These are phyloP conservation scores for Cotesia congregata DNA, from an alignment of 2,888 invertebrate genomes.

Conservation along the genomic window DNA sequence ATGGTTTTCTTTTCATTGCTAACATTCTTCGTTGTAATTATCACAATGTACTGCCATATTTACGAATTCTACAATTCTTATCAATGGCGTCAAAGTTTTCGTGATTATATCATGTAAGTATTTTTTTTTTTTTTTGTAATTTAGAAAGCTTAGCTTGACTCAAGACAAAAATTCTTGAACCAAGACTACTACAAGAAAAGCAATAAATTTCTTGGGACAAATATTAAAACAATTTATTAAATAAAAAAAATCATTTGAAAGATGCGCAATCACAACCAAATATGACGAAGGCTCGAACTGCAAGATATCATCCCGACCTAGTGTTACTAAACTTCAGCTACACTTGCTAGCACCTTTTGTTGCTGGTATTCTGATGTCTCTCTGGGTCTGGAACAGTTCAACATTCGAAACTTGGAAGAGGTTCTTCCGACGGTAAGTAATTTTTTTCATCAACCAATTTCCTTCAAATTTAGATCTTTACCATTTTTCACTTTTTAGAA, in stretches of 20 bases:
- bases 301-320: constrained; percentile 80
- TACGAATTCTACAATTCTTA: constrained; percentile 84
- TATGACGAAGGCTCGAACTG: constrained; percentile 73
- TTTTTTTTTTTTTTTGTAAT: neutral
- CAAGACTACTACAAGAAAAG: too few relatives aligned
- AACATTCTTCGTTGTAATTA: constrained; percentile 82
- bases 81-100: constrained; percentile 83
- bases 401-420: constrained; percentile 89
- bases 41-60: constrained; percentile 86
- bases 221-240: too few relatives aligned
- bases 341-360: constrained; percentile 88
- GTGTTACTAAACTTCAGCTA: constrained; percentile 84
- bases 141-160: too few relatives aligned
- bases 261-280: constrained; percentile 69
- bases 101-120: constrained; percentile 87
- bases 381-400: constrained; percentile 94
- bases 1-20: constrained; percentile 86
- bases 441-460: neutral
- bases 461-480: neutral
- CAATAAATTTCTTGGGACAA: too few relatives aligned
- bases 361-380: constrained; percentile 89
- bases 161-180: too few relatives aligned
- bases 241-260: constrained; percentile 53
- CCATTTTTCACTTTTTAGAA: constrained; percentile 70
- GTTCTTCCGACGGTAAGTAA: constrained; percentile 81